These are phyloP conservation scores for Acheta domesticus DNA, from an alignment of 2,888 invertebrate genomes.

Conservation along the genomic window DNA sequence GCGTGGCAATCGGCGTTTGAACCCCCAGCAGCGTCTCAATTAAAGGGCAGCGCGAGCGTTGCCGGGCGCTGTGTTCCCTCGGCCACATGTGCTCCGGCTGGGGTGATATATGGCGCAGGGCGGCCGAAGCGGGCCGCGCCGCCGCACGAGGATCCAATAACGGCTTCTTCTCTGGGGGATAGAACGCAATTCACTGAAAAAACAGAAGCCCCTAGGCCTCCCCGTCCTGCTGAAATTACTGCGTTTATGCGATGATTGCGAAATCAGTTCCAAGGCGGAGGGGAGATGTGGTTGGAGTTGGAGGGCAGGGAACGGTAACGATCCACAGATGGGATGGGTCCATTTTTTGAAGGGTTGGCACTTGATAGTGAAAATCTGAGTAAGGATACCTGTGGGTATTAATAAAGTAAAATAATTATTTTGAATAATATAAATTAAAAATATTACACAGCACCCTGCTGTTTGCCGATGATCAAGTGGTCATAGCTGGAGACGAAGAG, in stretches of 20 bases:
- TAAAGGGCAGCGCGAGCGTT: neutral
- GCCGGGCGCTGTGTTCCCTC: neutral
- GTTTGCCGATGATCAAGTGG: too few species aligned
- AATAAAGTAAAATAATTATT: too few species aligned
- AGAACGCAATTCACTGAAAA: neutral
- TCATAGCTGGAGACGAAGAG: too few species aligned
- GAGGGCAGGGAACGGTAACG: too few species aligned
- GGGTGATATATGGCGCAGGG: neutral
- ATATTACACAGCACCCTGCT: too few species aligned
- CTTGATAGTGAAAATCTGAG: too few species aligned
- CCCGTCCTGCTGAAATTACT: neutral
- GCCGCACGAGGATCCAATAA: neutral
- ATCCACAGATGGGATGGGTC: too few species aligned
- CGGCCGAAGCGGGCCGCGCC: neutral
- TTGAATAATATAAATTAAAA: too few species aligned
- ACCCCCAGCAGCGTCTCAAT: neutral
- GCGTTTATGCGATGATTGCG: slow-evolving; percentile 4
- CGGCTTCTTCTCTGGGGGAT: neutral
- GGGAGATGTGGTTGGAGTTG: too few species aligned
- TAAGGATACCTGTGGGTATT: too few species aligned
- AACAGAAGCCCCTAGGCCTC: neutral
- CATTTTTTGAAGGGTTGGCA: too few species aligned
- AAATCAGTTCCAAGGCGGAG: neutral
- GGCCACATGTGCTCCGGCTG: neutral
- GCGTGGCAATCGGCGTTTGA: too few species aligned